Conservation (phyloP, 2,888 invertebrate genomes). For the Melanostoma scalare region DNA sequence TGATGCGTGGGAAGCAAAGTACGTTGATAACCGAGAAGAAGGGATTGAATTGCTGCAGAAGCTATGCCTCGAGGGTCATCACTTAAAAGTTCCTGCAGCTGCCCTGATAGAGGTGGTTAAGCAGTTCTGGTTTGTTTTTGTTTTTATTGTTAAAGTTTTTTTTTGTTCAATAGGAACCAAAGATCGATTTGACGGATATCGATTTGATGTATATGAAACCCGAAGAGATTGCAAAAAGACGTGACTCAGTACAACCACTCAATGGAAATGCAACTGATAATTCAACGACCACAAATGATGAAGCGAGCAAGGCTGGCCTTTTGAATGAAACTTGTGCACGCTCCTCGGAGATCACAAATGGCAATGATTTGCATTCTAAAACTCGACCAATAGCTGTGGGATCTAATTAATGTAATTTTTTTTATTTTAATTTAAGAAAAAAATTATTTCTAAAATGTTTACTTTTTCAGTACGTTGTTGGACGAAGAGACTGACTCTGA, state of each 20-base stretch:
- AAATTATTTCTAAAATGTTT: background rate
- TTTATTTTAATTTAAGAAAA: background rate
- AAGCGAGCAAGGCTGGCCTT: background rate
- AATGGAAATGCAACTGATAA: conserved; percentile 13
- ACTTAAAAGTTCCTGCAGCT: conserved; percentile 86
- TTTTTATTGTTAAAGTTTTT: background rate
- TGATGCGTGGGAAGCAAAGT: conserved; percentile 95
- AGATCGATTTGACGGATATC: conserved; percentile 79
- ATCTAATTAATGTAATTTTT: conserved; percentile 7
- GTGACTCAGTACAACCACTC: conserved; percentile 7
- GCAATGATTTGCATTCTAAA: background rate
- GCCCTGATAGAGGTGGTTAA: conserved; percentile 78
- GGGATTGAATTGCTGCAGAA: conserved; percentile 85
- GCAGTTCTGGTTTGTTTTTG: background rate
- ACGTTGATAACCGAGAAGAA: conserved; percentile 84
- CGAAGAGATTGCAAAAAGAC: conserved; percentile 74
- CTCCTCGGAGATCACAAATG: conserved; percentile 1
- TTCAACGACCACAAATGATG: background rate
- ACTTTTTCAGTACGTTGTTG: conserved; percentile 43
- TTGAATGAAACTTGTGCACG: conserved; percentile 8
- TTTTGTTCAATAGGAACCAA: conserved; percentile 76
- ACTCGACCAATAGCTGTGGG: conserved; percentile 35
- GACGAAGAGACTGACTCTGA: conserved; percentile 59
- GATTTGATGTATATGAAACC: conserved; percentile 79
- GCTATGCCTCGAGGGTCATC: conserved; percentile 87